Evolutionary conservation across 1,140 invertebrate genomes (phyloP).

Genomic region (Drosophila melanogaster): DNA sequence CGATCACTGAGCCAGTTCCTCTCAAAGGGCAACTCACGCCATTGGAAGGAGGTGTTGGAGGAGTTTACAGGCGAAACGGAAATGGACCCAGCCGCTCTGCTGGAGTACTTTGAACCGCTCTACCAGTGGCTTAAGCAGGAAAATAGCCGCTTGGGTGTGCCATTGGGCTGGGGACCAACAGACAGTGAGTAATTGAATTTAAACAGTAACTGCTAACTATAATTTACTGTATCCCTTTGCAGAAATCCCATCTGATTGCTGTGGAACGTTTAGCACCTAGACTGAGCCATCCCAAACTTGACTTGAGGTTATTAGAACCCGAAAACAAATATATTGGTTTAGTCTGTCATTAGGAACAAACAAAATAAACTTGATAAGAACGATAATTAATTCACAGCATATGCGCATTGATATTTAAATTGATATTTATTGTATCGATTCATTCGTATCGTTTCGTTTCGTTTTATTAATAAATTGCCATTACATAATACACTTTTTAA

Average conservation of each 20-base stretch:
- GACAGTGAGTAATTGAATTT: constrained; percentile 61
- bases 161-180: constrained; percentile 69
- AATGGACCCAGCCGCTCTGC: constrained; percentile 84
- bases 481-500: constrained; percentile 55
- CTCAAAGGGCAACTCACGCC: constrained; percentile 85
- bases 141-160: constrained; percentile 70
- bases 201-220: too few species aligned
- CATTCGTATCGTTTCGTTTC: constrained; percentile 46
- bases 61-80: constrained; percentile 86
- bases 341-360: constrained; percentile 8
- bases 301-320: constrained; percentile 7
- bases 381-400: constrained; percentile 17
- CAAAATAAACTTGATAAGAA: constrained; percentile 13
- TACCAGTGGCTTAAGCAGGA: constrained; percentile 82
- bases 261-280: constrained; percentile 66
- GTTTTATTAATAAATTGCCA: constrained; percentile 41
- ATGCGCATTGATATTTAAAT: constrained; percentile 42
- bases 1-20: constrained; percentile 62
- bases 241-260: constrained; percentile 68
- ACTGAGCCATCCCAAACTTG: neutral
- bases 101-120: constrained; percentile 85
- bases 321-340: constrained; percentile 8
- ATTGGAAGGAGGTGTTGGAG: constrained; percentile 87
- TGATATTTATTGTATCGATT: constrained; percentile 61
- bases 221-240: constrained; percentile 2